Percentiles rank a stretch among this genome's conserved stretches.
These are phyloP conservation scores for Catamblyrhynchus diadema DNA, from an alignment of 2,797 vertebrate species.

Conservation along the genomic window DNA sequence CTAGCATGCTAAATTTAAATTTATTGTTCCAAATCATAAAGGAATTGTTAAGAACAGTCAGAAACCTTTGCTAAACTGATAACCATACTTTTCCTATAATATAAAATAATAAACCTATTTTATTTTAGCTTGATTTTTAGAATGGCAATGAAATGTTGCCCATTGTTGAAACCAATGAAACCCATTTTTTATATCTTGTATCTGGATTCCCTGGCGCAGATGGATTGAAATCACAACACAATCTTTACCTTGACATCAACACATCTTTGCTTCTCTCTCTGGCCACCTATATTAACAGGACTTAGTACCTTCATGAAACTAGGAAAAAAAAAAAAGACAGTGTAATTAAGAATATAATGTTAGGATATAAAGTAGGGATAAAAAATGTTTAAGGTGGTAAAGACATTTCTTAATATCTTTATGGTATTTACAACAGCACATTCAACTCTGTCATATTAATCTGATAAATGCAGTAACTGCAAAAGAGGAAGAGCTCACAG, in stretches of 20 bases:
- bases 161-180: not conserved
- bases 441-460: not conserved
- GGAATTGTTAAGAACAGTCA: not conserved
- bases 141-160: not conserved
- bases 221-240: not conserved
- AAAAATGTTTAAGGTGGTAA: not conserved
- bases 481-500: not conserved
- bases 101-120: not conserved
- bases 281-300: not conserved
- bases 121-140: not conserved
- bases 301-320: not conserved
- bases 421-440: not conserved
- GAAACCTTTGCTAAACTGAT: not conserved
- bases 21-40: not conserved
- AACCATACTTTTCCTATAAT: not conserved
- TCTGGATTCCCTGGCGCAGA: not conserved
- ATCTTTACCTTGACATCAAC: not conserved
- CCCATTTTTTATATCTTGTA: not conserved
- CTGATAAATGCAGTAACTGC: not conserved
- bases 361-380: not conserved
- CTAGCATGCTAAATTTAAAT: not conserved
- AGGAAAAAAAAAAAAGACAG: not conserved
- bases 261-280: not conserved
- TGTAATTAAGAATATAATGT: not conserved
- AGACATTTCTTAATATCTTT: not conserved